Conservation (phyloP, 2,888 invertebrate genomes). For the Labia minor region DNA sequence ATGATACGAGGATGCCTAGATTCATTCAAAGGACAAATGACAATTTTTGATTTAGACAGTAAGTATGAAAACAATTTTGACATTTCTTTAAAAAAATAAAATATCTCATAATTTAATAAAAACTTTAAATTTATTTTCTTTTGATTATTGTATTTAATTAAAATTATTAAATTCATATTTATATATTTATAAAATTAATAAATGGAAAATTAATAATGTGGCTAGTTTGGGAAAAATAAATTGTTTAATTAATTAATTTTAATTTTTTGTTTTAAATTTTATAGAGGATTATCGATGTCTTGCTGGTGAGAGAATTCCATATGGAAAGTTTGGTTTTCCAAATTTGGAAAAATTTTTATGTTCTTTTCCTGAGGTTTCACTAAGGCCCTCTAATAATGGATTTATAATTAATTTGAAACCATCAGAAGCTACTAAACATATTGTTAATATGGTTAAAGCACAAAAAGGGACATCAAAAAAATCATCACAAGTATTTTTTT, state of each 20-base stretch:
- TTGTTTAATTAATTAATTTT: no score
- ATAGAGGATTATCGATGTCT: slow-evolving; percentile 19
- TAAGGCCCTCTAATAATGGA: not conserved
- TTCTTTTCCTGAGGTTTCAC: slow-evolving; percentile 16
- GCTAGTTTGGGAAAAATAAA: no score
- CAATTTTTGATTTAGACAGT: slow-evolving; percentile 44
- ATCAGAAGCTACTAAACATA: not conserved
- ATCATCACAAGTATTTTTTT: not conserved
- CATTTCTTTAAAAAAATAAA: no score
- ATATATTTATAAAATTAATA: no score
- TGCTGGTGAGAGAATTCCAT: slow-evolving; percentile 17
- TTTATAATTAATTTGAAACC: not conserved
- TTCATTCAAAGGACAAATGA: slow-evolving; percentile 43
- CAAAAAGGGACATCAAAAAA: not conserved
- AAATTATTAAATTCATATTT: no score
- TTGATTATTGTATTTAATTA: no score
- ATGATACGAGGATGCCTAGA: slow-evolving; percentile 42
- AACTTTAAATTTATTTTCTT: no score
- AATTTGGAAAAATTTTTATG: slow-evolving; percentile 18
- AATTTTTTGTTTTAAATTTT: no score
- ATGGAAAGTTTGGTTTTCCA: slow-evolving; percentile 16
- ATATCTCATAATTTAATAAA: no score
- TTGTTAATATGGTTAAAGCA: not conserved
- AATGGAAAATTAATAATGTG: no score
- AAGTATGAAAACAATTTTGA: slow-evolving; percentile 34